Evolutionary conservation across 2,113 vertebrate species (phyloP).

Genomic region (Pyxicephalus adspersus): DNA sequence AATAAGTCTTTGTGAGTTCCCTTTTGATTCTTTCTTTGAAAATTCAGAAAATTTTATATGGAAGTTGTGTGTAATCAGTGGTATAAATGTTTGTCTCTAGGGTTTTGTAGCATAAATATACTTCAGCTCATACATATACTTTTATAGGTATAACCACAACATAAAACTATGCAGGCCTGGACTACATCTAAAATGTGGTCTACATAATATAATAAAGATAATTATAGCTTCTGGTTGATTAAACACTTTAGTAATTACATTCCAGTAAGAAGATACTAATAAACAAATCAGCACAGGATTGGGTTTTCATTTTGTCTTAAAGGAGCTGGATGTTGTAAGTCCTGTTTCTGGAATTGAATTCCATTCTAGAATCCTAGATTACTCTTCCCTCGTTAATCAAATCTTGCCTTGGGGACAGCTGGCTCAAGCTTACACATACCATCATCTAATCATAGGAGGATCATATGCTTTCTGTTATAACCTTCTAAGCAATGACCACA

Average conservation of each 20-base stretch:
- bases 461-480: constrained; percentile 45
- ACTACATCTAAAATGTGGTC: constrained; percentile 13
- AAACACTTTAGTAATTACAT: constrained; percentile 21
- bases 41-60: no score
- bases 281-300: constrained; percentile 31
- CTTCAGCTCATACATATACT: not conserved
- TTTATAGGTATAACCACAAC: not conserved
- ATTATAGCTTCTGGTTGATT: constrained; percentile 28
- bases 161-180: constrained; percentile 8
- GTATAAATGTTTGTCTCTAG: no score
- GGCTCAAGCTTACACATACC: constrained; percentile 20
- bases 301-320: constrained; percentile 4
- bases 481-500: constrained; percentile 23
- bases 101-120: no score
- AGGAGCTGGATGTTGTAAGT: not conserved
- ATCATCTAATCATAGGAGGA: constrained; percentile 7
- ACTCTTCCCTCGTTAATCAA: constrained; percentile 17
- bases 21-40: no score
- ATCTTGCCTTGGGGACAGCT: constrained; percentile 27
- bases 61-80: no score
- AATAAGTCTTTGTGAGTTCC: no score
- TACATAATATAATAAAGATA: not conserved
- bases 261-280: constrained; percentile 20
- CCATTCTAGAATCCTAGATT: not conserved
- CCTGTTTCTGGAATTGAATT: constrained; percentile 19